These are phyloP conservation scores for Oryzias javanicus DNA, from an alignment of 2,113 vertebrate genomes.

Conservation along the genomic window DNA sequence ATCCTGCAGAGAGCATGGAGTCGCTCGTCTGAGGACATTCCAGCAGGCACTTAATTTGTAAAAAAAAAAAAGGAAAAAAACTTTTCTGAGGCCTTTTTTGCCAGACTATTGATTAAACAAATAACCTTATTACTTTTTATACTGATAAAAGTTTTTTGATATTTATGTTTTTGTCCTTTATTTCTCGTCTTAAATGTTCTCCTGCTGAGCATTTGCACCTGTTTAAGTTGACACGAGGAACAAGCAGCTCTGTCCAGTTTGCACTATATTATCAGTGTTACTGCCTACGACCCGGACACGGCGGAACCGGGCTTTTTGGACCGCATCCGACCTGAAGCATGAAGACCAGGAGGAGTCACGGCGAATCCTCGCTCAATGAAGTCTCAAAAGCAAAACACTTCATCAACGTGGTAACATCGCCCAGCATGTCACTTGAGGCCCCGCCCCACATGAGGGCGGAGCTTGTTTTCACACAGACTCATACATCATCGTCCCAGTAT, in stretches of 20 bases:
- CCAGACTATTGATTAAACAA: conserved; percentile 97
- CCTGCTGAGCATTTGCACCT: conserved; percentile 97
- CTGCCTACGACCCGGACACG: conserved; percentile 84
- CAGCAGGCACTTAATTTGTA: conserved; percentile 67
- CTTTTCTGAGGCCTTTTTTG: conserved; percentile 98
- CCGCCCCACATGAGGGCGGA: conserved; percentile 15
- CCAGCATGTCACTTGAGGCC: conserved; percentile 56
- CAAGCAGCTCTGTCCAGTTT: conserved; percentile 92
- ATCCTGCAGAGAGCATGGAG: conserved; percentile 99
- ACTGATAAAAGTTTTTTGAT: conserved; percentile 97
- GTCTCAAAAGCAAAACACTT: conserved; percentile 24
- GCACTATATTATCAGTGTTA: conserved; percentile 99
- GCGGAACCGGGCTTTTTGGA: conserved; percentile 38
- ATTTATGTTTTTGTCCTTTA: conserved; percentile 96
- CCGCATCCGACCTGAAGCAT: conserved; percentile 36
- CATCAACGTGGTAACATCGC: conserved; percentile 27
- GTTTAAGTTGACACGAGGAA: conserved; percentile 88
- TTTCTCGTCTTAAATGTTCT: conserved; percentile 94
- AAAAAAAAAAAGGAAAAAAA: conserved; percentile 39
- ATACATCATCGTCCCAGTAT: conserved; percentile 60
- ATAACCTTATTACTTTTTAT: conserved; percentile 99
- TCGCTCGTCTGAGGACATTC: conserved; percentile 89
- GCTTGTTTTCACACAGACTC: conserved; percentile 37
- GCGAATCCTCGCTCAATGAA: conserved; percentile 22
- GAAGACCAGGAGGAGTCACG: conserved; percentile 35